Base-by-base conservation (phyloP, 2,888 invertebrate species). In the Bombyx huttoni region DNA sequence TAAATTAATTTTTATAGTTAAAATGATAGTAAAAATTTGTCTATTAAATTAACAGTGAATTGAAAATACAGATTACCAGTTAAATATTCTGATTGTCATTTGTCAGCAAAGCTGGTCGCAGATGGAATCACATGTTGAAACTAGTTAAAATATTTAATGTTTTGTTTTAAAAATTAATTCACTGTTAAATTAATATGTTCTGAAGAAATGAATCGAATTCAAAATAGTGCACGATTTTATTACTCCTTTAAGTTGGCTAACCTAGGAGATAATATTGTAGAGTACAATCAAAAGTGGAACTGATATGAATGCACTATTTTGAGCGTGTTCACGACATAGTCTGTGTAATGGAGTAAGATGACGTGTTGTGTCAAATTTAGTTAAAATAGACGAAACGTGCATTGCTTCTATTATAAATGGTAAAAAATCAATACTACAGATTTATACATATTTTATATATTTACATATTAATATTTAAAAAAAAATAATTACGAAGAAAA, bases 391-490 rank as follows among this genome's bases (percentile, higher is more conserved):
- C 54, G 58, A 49, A 54, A 52, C 54, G 60, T 57, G 57, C 52
- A 57, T 54, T 51, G 54, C 58, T 8, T 40, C 40, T 40, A 12
- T 40, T 40, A 12, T 40, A 40, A 40, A 40, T 12, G 12, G 40
- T 40, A 40, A 40, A 10, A 10, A 40, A 8, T 10, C 40, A 40
- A 12, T 40, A 40, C 3, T 40, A 40, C 40, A 40, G 40, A 40
- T 40, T 24, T 24, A 24, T 24, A 24, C 24, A 40, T 40, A 40
- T 40, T 40, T 40, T 40, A 40, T 40, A 40, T 40, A 40, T 40
- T 40, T 51, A 51, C 50, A 34, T 81, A 81, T 81, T 81, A 81
- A 80, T 80, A 67, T 79, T 81, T 71, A 67, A 60, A 63, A 69
- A 63, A 47, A 34, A 51, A 47, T n/a, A n/a, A n/a, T n/a, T n/a